Evolutionary conservation across 2,797 vertebrate species (phyloP), one percentile per base, ranked within the genome.

Genomic region (Paramormyrops hopkinsi): DNA sequence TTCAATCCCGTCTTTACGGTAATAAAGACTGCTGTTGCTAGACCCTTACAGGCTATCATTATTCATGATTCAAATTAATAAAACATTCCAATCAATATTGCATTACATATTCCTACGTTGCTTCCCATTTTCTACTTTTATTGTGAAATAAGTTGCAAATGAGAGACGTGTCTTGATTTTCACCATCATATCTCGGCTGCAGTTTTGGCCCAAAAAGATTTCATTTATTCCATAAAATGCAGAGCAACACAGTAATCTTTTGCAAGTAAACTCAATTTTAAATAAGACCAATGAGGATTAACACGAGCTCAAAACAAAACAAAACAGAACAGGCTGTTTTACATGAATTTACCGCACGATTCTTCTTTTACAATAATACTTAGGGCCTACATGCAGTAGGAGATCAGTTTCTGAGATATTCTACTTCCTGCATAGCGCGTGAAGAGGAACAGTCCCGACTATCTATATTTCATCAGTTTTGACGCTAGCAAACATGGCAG

Each of bases 81-180:
- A 86, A 86, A 86, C 50, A 51, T 86, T 33, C 83, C 25, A 51
- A 86, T 86, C 46, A 53, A 86, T 86, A 54, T 53, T 86, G 48
- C 50, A 86, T 29, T 29, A 33, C 46, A 86, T 17, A 46, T 19
- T 11, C 19, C 25, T 51, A 37, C 73, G 25, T 25, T 29, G 48
- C 83, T 53, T 51, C 22, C 22, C 46, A 86, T 53, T 51, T 54
- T 54, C 19, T 17, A 86, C 22, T 50, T 85, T 85, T 29, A 86
- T 29, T 29, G 83, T 29, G 25, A 86, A 19, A 29, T 51, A 51
- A 51, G 14, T 53, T 8, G 73, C 33, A 86, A 86, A 50, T 51
- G 22, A 54, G 50, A 54, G 46, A 53, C 8, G 11, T 22, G 82
- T 50, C n/a, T 8, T 44, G 8, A 53, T 51, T 51, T 51, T 29